Evolutionary conservation across 1,140 invertebrate species (phyloP).

Genomic region (Drosophila kanapiae): DNA sequence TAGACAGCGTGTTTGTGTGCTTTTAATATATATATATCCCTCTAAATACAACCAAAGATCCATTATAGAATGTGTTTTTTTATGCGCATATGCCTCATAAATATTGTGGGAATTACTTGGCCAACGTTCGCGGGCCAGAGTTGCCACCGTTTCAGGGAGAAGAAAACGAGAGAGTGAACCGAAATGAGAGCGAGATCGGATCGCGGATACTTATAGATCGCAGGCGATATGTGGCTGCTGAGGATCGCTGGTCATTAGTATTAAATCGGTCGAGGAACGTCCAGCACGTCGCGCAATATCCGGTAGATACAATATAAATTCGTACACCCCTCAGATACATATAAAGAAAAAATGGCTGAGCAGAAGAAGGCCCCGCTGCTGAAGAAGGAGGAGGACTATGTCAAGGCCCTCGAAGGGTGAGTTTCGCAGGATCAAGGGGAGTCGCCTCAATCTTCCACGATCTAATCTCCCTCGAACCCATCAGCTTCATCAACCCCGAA

Average conservation of each 20-base stretch:
- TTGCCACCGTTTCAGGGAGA: constrained; percentile 51
- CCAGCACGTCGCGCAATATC: constrained; percentile 80
- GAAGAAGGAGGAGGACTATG: constrained; percentile 82
- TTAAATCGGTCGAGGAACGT: constrained; percentile 83
- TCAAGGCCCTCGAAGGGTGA: constrained; percentile 83
- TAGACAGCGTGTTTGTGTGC: constrained; percentile 18
- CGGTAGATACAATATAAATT: constrained; percentile 63
- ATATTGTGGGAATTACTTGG: constrained; percentile 79
- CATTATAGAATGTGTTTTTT: constrained; percentile 79
- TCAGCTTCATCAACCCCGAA: constrained; percentile 79
- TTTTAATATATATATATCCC: constrained; percentile 14
- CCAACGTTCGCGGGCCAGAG: constrained; percentile 57
- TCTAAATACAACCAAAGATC: constrained; percentile 48
- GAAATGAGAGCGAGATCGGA: constrained; percentile 2
- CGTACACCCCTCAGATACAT: constrained; percentile 12
- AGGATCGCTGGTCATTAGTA: constrained; percentile 69
- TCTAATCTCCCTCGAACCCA: background rate
- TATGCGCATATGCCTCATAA: constrained; percentile 79
- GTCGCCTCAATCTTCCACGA: background rate
- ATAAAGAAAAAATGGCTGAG: constrained; percentile 74
- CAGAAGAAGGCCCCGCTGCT: constrained; percentile 84
- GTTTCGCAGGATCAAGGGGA: constrained; percentile 2
- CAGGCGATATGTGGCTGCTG: constrained; percentile 51
- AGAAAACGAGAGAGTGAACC: background rate
- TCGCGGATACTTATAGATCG: constrained; percentile 56